Evolutionary conservation across 2,797 vertebrate species (phyloP).

Genomic region (Argya squamiceps): DNA sequence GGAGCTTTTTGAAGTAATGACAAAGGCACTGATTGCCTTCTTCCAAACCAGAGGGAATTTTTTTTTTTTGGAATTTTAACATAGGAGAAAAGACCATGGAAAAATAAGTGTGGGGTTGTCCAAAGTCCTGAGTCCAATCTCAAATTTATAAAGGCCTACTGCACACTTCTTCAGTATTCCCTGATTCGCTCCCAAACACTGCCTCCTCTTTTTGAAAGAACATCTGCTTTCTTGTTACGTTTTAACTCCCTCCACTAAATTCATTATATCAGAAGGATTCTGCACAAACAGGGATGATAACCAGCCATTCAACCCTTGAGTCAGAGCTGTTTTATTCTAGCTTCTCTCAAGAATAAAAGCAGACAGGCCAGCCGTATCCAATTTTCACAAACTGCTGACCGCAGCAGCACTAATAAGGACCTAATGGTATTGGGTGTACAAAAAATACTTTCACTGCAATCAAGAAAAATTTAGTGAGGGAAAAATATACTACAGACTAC

Average conservation of each 20-base stretch:
- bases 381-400: conserved; percentile 69
- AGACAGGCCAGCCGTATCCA: neutral
- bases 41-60: neutral
- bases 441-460: neutral
- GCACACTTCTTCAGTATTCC: neutral
- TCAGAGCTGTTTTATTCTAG: conserved; percentile 24
- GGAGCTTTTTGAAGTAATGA: conserved; percentile 63
- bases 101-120: neutral
- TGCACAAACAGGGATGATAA: neutral
- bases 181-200: neutral
- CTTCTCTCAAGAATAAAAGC: conserved; percentile 29
- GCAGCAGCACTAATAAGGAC: conserved; percentile 24
- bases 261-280: neutral
- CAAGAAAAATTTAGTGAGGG: neutral
- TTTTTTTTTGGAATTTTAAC: neutral
- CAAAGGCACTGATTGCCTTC: conserved; percentile 74
- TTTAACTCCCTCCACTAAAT: neutral
- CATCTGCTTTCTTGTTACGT: neutral
- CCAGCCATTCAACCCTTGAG: neutral
- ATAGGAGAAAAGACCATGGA: neutral
- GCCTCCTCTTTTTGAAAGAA: neutral
- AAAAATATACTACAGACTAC: neutral
- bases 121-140: neutral
- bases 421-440: conserved; percentile 14
- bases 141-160: neutral